A percentile compares a stretch with the other conserved stretches of the same genome.
These are phyloP conservation scores for Aphidoletes aphidimyza DNA, from an alignment of 2,888 invertebrate genomes.

Conservation along the genomic window DNA sequence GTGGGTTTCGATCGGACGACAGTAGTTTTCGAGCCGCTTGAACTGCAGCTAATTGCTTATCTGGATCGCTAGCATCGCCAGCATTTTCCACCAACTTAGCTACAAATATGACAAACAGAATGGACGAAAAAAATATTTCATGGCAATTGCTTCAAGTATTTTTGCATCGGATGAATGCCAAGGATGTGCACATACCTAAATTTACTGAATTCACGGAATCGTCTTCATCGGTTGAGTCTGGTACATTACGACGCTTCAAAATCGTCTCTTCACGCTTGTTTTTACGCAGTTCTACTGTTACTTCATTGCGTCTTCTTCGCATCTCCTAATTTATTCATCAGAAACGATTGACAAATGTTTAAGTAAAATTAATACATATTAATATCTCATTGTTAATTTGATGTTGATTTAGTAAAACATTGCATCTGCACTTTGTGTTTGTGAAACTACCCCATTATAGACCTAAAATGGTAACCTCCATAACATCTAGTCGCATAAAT, in stretches of 20 bases:
- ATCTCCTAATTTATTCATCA: slow-evolving; percentile 83
- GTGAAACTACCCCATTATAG: too few species aligned
- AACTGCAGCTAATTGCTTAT: slow-evolving; percentile 87
- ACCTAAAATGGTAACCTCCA: too few species aligned
- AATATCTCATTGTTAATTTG: too few species aligned
- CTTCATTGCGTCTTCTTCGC: slow-evolving; percentile 95
- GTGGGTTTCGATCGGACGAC: slow-evolving; percentile 97
- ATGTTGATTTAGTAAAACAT: too few species aligned
- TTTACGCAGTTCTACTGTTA: slow-evolving; percentile 95
- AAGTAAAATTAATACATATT: not conserved
- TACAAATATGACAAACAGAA: slow-evolving; percentile 21
- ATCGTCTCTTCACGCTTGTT: slow-evolving; percentile 98
- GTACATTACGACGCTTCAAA: slow-evolving; percentile 95
- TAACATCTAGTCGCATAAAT: too few species aligned
- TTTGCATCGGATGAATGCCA: too few species aligned
- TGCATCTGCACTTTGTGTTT: too few species aligned
- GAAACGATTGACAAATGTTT: not conserved
- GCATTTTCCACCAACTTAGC: slow-evolving; percentile 89
- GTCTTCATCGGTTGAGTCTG: slow-evolving; percentile 87
- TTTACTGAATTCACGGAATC: slow-evolving; percentile 76
- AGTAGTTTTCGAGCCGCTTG: slow-evolving; percentile 95
- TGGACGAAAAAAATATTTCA: not conserved
- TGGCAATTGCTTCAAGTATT: not conserved
- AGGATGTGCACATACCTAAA: slow-evolving; percentile 33
- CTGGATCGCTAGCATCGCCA: slow-evolving; percentile 80